A percentile compares a stretch with the other conserved stretches of the same genome.
phyloP scores from a whole-genome alignment of 2,888 invertebrate genomes.

The Stramonita haemastoma region DNA sequence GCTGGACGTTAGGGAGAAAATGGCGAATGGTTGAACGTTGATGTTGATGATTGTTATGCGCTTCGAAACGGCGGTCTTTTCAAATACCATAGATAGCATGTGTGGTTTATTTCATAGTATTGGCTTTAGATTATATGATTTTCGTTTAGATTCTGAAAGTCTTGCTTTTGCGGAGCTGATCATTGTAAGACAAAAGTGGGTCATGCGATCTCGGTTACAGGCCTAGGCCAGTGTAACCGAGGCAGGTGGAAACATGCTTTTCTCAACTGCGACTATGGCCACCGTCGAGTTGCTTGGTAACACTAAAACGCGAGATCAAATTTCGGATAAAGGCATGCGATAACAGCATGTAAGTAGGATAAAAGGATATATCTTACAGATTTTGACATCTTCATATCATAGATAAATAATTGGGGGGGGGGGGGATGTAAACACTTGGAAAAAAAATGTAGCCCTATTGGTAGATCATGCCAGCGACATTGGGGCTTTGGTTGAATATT shows the following conservation, averaged over 20 bases:
- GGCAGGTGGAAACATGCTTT: constrained; percentile 46
- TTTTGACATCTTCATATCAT: no score
- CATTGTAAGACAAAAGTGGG: constrained; percentile 43
- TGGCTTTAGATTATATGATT: neutral
- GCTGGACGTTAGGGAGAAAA: constrained; percentile 49
- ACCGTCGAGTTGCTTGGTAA: constrained; percentile 48
- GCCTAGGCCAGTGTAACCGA: constrained; percentile 38
- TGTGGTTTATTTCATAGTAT: neutral
- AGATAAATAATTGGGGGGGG: no score
- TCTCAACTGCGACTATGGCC: constrained; percentile 44
- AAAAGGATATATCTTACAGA: no score
- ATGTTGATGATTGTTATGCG: constrained; percentile 38
- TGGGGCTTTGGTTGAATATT: no score
- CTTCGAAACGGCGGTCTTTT: constrained; percentile 48
- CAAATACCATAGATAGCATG: constrained; percentile 37
- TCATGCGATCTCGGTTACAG: constrained; percentile 45
- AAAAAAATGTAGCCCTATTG: no score
- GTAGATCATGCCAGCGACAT: no score
- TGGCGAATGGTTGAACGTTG: constrained; percentile 50
- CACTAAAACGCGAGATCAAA: constrained; percentile 42
- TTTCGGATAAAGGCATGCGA: no score
- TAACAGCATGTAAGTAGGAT: no score
- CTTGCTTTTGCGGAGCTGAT: neutral
- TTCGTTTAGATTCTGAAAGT: neutral
- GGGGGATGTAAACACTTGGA: no score